A percentile compares a stretch with the other conserved stretches of the same genome.
Conservation (phyloP, 2,113 vertebrate species). For the Anolis sagrei region DNA sequence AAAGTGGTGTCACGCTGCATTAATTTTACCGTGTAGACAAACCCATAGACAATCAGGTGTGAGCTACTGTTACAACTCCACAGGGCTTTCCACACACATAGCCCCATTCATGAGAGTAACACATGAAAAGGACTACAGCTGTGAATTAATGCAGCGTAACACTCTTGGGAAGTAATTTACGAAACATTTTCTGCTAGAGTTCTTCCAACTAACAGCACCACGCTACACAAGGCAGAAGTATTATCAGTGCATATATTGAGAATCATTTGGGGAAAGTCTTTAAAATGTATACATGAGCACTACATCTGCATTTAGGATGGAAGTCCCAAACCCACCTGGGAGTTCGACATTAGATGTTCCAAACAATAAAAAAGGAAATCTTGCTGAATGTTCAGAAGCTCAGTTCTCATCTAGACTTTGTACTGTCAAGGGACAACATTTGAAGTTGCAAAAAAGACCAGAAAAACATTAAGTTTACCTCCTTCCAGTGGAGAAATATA, state of each 20-base stretch:
- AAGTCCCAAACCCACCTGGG: neutral
- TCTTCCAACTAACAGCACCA: neutral
- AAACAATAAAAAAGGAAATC: neutral
- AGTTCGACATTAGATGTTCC: neutral
- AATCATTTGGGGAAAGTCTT: neutral
- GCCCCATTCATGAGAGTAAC: neutral
- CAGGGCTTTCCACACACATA: neutral
- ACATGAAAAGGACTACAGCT: neutral
- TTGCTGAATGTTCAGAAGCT: neutral
- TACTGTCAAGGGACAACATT: neutral
- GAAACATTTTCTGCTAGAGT: neutral
- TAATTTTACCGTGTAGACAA: too few relatives aligned
- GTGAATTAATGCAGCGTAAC: too few relatives aligned
- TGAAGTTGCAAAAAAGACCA: neutral
- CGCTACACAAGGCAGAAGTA: neutral
- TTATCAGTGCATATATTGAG: neutral
- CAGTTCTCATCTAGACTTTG: neutral
- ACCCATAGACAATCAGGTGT: too few relatives aligned
- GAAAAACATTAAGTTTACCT: constrained; percentile 70
- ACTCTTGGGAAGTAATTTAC: neutral
- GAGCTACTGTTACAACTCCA: neutral
- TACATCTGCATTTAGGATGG: neutral
- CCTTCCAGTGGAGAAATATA: constrained; percentile 79
- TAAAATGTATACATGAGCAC: neutral
- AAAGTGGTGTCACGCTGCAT: too few relatives aligned